These are phyloP conservation scores for Procambarus clarkii DNA, from an alignment of 1,140 invertebrate genomes.

Conservation along the genomic window DNA sequence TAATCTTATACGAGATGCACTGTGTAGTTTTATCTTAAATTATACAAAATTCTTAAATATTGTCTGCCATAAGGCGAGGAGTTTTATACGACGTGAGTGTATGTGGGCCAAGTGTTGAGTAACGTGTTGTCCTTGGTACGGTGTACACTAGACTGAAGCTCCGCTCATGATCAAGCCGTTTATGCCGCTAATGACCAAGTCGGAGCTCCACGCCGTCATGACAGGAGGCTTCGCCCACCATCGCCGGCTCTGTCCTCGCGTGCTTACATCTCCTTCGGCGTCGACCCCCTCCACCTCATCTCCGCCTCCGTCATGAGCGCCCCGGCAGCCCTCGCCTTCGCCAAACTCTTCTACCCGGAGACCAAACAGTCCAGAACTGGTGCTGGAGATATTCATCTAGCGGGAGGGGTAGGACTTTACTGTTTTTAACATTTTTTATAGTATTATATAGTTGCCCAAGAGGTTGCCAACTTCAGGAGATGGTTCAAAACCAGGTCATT, in stretches of 20 bases:
- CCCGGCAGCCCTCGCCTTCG: slow-evolving; percentile 90
- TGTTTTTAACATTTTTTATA: neutral
- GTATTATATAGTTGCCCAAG: no score
- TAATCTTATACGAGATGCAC: neutral
- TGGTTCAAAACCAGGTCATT: no score
- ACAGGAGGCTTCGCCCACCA: slow-evolving; percentile 95
- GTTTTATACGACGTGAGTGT: no score
- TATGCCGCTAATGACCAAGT: slow-evolving; percentile 86
- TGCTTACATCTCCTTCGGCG: slow-evolving; percentile 93
- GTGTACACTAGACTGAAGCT: slow-evolving; percentile 85
- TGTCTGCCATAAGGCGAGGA: neutral
- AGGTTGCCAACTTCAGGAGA: no score
- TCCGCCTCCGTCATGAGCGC: slow-evolving; percentile 97
- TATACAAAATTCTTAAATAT: neutral
- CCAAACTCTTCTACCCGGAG: slow-evolving; percentile 95
- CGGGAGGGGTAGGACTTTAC: no score
- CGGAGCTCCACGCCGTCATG: slow-evolving; percentile 95
- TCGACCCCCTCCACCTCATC: slow-evolving; percentile 87
- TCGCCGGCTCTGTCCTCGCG: slow-evolving; percentile 95
- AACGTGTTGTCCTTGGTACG: no score
- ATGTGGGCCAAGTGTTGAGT: no score
- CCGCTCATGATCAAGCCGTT: slow-evolving; percentile 91
- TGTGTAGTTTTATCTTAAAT: neutral
- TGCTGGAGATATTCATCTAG: slow-evolving; percentile 78
- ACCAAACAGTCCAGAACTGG: slow-evolving; percentile 85